A percentile compares a stretch with the other conserved stretches of the same genome.
phyloP scores from a whole-genome alignment of 2,113 vertebrate species.

The Saguinus midas region DNA sequence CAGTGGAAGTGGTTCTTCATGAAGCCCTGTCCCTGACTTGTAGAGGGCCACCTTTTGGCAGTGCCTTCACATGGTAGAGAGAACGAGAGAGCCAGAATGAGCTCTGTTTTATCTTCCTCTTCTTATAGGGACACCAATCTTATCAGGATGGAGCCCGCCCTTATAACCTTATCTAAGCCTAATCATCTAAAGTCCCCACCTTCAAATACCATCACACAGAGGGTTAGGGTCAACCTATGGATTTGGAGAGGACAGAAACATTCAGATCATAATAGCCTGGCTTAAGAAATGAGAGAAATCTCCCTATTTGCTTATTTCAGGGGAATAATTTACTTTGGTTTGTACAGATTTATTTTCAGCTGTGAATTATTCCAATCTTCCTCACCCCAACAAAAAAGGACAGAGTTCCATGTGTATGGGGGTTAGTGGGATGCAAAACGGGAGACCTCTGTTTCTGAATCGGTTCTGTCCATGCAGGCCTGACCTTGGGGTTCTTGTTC shows the following conservation, averaged over 20 bases:
- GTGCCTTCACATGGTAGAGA: not conserved
- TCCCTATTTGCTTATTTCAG: too few relatives aligned
- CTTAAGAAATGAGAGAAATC: not conserved
- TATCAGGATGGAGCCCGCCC: not conserved
- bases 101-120: not conserved
- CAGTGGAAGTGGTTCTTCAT: accelerated
- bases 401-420: not conserved
- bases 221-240: too few relatives aligned
- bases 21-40: not conserved
- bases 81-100: not conserved
- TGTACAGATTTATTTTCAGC: not conserved
- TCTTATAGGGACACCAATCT: not conserved
- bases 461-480: accelerated
- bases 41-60: not conserved
- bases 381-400: not conserved
- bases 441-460: not conserved
- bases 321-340: not conserved
- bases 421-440: accelerated
- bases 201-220: not conserved
- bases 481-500: not conserved
- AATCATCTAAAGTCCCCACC: not conserved
- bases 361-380: not conserved
- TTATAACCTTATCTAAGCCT: not conserved
- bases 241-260: accelerated
- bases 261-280: not conserved